Base-by-base conservation (phyloP, 2,113 vertebrate species). In the Centropus bengalensis region DNA sequence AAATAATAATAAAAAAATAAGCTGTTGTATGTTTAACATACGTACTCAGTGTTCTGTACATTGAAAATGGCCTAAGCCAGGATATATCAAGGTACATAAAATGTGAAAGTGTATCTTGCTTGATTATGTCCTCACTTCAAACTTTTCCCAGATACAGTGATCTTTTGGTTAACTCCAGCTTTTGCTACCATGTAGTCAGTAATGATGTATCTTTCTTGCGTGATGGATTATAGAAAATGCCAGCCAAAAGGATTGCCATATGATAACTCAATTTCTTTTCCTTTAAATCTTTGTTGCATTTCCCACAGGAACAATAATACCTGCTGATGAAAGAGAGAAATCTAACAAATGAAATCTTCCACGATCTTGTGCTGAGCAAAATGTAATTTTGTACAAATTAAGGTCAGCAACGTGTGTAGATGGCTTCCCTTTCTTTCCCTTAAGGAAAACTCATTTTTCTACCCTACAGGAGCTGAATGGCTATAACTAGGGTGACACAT, bases 341-440 rank as follows among this genome's bases (percentile, higher is more conserved):
- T 51, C 59, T 42, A 12, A 67, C 54, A 78, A 92, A 91, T 94
- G 24, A 74, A 77, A 77, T 93, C 82, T 47, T 32, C 75, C 30
- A 47, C 32, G 40, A 58, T 71, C 66, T 82, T 92, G 78, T 93
- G 81, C 30, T 68, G 38, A 93, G 71, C 49, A 80, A 75, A 93
- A 92, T 83, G 82, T 63, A 87, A 93, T 96, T 96, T 96, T 79
- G 81, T 80, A 77, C 88, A 89, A 89, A 93, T 96, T 77, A 92
- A 83, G 88, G 80, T 91, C 86, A 91, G 63, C 70, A 66, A 77
- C 36, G 17, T 17, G 45, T 74, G 40, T 79, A 67, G 83, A 83
- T 88, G 11, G 14, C 68, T 94, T 33, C 45, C 15, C 40, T 88
- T 96, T 86, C 51, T 85, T 94, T 86, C 55, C 90, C 24, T 42